A percentile compares a stretch with the other conserved stretches of the same genome.
Conservation (phyloP, 2,113 vertebrate genomes). For the Bothrops jararaca region DNA sequence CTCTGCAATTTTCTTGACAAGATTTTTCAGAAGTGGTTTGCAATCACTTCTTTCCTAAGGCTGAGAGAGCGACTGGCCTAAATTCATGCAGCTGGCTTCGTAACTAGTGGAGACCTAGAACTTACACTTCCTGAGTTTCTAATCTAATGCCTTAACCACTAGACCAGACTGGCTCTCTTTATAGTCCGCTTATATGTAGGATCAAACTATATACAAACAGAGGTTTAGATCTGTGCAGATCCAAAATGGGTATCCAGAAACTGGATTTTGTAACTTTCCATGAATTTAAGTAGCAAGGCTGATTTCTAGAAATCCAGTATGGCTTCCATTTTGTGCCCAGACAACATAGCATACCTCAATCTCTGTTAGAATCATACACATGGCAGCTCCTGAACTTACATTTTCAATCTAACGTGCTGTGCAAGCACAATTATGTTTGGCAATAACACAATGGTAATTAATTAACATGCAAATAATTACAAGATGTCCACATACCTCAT, state of each 20-base stretch:
- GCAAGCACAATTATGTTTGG: not conserved
- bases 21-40: not conserved
- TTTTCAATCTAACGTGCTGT: not conserved
- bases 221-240: not conserved
- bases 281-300: not conserved
- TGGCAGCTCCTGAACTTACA: not conserved
- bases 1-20: not conserved
- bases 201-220: not conserved
- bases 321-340: not conserved
- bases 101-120: not conserved
- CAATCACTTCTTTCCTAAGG: not conserved
- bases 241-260: not conserved
- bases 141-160: not conserved
- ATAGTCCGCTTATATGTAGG: not conserved
- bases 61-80: not conserved
- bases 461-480: not conserved
- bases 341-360: not conserved
- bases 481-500: slow-evolving; percentile 65
- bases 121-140: not conserved
- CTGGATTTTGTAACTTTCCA: not conserved
- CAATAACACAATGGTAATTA: not conserved
- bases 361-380: not conserved
- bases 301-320: not conserved
- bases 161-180: not conserved
- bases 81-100: not conserved